Evolutionary conservation across 2,113 vertebrate genomes (phyloP).

Genomic region (Melanostigma gelatinosum): DNA sequence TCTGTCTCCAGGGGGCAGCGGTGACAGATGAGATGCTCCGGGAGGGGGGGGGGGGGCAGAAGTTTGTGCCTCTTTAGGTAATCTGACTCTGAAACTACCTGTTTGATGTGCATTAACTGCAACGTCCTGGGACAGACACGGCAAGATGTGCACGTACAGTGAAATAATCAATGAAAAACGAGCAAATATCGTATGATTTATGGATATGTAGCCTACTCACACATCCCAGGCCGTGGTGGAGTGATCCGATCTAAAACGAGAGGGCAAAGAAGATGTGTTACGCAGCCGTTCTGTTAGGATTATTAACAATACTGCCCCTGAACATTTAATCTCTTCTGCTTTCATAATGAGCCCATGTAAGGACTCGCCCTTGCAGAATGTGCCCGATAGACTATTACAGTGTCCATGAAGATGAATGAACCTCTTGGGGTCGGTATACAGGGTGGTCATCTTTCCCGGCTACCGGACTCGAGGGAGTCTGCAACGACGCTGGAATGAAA

Average conservation of each 20-base stretch:
- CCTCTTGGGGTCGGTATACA: not conserved
- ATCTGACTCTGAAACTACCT: constrained; percentile 31
- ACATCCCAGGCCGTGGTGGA: constrained; percentile 97
- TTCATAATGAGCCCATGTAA: not conserved
- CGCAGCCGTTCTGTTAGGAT: not conserved
- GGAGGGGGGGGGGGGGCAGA: constrained; percentile 45
- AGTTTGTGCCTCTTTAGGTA: constrained; percentile 6
- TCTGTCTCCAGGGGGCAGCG: constrained; percentile 5
- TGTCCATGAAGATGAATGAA: constrained; percentile 16
- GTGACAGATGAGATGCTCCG: constrained; percentile 11
- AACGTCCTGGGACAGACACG: not conserved
- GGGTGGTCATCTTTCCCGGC: not conserved
- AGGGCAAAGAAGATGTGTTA: constrained; percentile 36
- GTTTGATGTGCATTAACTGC: constrained; percentile 8
- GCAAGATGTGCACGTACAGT: not conserved
- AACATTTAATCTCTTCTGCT: not conserved
- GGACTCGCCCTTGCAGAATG: not conserved
- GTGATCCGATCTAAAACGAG: constrained; percentile 91
- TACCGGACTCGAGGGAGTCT: constrained; percentile 3
- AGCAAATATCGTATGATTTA: constrained; percentile 18
- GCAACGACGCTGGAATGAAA: constrained; percentile 34
- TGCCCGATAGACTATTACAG: constrained; percentile 1
- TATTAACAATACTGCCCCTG: not conserved
- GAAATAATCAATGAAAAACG: constrained; percentile 10
- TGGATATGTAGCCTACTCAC: constrained; percentile 86